Percentiles rank a stretch among this genome's conserved stretches.
Conservation (phyloP, 2,888 invertebrate genomes). For the Malthinus flaveolus region DNA sequence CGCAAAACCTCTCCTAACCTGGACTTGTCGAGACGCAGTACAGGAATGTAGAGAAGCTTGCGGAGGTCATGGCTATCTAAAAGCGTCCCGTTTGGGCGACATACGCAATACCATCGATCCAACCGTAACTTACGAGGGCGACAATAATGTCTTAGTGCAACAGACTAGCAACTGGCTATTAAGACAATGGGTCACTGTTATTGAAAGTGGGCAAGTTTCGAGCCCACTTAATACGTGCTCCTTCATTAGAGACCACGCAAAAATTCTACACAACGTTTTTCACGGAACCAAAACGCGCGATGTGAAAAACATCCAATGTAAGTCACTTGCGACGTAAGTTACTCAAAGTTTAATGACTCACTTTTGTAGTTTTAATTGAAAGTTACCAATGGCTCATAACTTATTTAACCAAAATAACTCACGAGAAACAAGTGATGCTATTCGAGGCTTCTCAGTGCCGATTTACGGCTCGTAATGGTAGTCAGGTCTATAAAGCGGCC, state of each 20-base stretch:
- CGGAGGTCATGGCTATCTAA: conserved; percentile 84
- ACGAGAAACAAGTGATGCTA: conserved; percentile 62
- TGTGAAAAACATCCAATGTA: conserved; percentile 51
- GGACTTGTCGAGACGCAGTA: conserved; percentile 74
- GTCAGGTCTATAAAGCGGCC: conserved; percentile 80
- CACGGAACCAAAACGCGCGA: conserved; percentile 42
- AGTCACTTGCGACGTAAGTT: conserved; percentile 33
- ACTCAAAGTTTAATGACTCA: background rate
- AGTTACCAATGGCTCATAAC: conserved; percentile 85
- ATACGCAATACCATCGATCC: conserved; percentile 87
- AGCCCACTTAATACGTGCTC: conserved; percentile 73
- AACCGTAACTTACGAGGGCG: conserved; percentile 90
- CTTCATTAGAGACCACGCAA: conserved; percentile 64
- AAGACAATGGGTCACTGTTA: conserved; percentile 64
- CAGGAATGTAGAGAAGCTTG: conserved; percentile 86
- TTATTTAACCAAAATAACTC: conserved; percentile 73
- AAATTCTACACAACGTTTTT: conserved; percentile 55
- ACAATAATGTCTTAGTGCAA: conserved; percentile 89
- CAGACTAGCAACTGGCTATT: conserved; percentile 88
- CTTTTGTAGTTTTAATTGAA: conserved; percentile 65
- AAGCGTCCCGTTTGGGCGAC: conserved; percentile 82
- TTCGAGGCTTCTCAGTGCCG: conserved; percentile 61
- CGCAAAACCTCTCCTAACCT: conserved; percentile 72
- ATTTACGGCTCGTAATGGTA: conserved; percentile 77
- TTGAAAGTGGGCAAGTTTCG: conserved; percentile 55